phyloP scores from a whole-genome alignment of 2,113 vertebrate species.

The Nothobranchius kuhntae region DNA sequence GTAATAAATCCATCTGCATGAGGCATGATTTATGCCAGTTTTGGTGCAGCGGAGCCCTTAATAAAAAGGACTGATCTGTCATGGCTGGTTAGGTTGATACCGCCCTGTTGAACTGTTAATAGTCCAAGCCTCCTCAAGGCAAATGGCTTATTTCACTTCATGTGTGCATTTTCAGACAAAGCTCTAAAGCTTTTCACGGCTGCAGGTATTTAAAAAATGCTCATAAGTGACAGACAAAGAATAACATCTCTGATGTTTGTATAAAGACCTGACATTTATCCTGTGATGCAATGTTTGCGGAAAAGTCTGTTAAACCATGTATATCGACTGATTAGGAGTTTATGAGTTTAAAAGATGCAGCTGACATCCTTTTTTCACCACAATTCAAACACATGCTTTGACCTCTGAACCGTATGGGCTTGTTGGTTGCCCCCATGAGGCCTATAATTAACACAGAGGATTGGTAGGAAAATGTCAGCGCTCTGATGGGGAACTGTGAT shows the following conservation, averaged over 20 bases:
- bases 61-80: conserved; percentile 10
- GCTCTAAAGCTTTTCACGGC: neutral
- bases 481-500: conserved; percentile 53
- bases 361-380: too few species aligned
- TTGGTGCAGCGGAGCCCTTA: neutral
- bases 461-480: conserved; percentile 59
- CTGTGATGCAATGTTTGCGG: too few species aligned
- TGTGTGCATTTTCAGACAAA: conserved; percentile 10
- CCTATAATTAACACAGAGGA: conserved; percentile 45
- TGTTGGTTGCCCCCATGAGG: too few species aligned
- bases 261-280: too few species aligned
- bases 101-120: neutral
- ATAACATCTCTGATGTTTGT: neutral
- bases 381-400: too few species aligned
- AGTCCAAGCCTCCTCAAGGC: neutral
- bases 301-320: too few species aligned
- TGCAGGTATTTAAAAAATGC: neutral
- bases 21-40: neutral
- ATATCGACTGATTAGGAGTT: too few species aligned
- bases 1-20: neutral
- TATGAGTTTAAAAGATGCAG: too few species aligned
- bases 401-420: too few species aligned
- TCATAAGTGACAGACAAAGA: too few species aligned
- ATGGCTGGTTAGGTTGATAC: conserved; percentile 2
- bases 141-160: conserved; percentile 6